These are phyloP conservation scores for Rhynchomys soricoides DNA, from an alignment of 2,113 vertebrate genomes.

Conservation along the genomic window DNA sequence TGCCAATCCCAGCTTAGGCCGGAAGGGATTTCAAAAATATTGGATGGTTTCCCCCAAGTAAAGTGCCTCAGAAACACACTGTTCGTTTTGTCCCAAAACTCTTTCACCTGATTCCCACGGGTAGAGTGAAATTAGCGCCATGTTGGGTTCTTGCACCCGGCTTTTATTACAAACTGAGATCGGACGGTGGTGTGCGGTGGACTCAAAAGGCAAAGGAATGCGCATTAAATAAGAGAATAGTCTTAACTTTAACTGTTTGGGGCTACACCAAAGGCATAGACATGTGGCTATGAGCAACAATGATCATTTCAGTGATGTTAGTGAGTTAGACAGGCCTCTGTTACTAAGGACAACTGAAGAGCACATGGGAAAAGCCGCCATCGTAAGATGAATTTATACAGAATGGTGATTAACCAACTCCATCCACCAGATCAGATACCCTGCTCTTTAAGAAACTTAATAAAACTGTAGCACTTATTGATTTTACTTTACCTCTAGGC, in stretches of 20 bases:
- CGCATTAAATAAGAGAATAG: neutral
- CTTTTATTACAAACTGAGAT: neutral
- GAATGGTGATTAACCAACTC: conserved; percentile 67
- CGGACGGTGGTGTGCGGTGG: neutral
- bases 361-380: neutral
- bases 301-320: conserved; percentile 20
- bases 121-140: neutral
- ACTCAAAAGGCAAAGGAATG: neutral
- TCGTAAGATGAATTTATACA: conserved; percentile 38
- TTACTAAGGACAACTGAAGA: conserved; percentile 40
- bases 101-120: neutral
- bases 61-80: neutral
- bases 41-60: neutral
- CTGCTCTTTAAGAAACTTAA: conserved; percentile 77
- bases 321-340: conserved; percentile 19
- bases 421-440: conserved; percentile 66
- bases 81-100: neutral
- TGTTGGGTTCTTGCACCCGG: neutral
- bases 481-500: conserved; percentile 74
- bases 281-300: neutral
- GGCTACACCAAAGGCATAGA: neutral
- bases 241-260: neutral
- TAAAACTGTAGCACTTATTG: conserved; percentile 78
- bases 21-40: neutral
- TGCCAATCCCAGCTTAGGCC: neutral